Evolutionary conservation across 2,797 vertebrate genomes (phyloP).

Genomic region (Enteromius mattozi): DNA sequence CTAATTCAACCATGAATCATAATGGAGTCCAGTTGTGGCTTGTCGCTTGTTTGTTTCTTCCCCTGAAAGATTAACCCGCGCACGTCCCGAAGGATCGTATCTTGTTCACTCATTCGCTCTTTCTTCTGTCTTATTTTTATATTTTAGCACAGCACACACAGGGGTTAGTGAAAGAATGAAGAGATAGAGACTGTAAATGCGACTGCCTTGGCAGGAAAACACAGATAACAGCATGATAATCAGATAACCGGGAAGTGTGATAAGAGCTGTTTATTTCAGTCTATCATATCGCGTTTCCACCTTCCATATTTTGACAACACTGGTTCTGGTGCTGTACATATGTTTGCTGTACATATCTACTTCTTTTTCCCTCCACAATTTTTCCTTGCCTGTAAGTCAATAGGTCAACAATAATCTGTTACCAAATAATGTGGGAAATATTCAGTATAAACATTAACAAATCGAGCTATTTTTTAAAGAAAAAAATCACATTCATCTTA

Average conservation of each 20-base stretch:
- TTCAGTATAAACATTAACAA: neutral
- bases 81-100: slow-evolving; percentile 43
- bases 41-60: slow-evolving; percentile 61
- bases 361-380: neutral
- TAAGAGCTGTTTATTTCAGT: slow-evolving; percentile 26
- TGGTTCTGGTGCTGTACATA: neutral
- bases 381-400: neutral
- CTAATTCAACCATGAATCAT: slow-evolving; percentile 58
- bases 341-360: no score
- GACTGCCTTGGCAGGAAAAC: slow-evolving; percentile 14
- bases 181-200: slow-evolving; percentile 18
- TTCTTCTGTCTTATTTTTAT: neutral
- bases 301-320: slow-evolving; percentile 18
- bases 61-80: slow-evolving; percentile 57
- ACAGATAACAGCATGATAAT: neutral
- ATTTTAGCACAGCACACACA: slow-evolving; percentile 1
- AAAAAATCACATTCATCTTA: neutral
- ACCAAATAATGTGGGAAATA: neutral
- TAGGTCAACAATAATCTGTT: neutral
- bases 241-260: slow-evolving; percentile 36
- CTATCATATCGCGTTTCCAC: slow-evolving; percentile 4
- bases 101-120: slow-evolving; percentile 29
- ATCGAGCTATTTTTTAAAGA: neutral
- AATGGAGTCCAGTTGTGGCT: slow-evolving; percentile 64
- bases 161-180: slow-evolving; percentile 24